Conservation (phyloP, 2,113 vertebrate species). For the Oophaga pumilio region DNA sequence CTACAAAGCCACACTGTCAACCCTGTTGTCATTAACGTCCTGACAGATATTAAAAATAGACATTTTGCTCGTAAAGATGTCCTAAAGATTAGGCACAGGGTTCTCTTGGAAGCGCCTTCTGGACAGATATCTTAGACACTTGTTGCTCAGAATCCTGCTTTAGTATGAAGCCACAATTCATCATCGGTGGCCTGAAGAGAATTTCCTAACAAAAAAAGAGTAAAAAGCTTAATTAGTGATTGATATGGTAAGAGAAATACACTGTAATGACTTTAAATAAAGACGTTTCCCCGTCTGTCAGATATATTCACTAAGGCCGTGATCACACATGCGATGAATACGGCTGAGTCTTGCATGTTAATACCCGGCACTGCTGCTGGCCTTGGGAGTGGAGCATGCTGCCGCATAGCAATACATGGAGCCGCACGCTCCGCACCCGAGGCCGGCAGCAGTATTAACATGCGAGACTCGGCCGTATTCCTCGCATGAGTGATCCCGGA, state of each 20-base stretch:
- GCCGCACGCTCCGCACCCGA: too few relatives aligned
- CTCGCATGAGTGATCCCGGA: too few relatives aligned
- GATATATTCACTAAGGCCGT: too few relatives aligned
- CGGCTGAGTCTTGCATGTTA: too few relatives aligned
- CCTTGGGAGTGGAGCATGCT: too few relatives aligned
- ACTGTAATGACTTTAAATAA: background rate
- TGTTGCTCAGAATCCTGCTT: conserved; percentile 24
- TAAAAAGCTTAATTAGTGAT: background rate
- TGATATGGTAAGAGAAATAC: background rate
- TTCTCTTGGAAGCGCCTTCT: background rate
- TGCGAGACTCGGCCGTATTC: too few relatives aligned
- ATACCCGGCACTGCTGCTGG: too few relatives aligned
- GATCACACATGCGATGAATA: too few relatives aligned
- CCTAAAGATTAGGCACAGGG: background rate
- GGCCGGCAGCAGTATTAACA: too few relatives aligned
- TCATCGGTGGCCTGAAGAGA: conserved; percentile 42
- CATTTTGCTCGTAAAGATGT: conserved; percentile 12
- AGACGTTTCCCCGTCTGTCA: background rate
- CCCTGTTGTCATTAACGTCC: background rate
- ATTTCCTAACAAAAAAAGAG: conserved; percentile 34
- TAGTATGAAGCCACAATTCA: conserved; percentile 47
- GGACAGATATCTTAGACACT: background rate
- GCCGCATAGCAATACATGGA: too few relatives aligned
- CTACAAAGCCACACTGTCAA: background rate
- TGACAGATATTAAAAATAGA: conserved; percentile 37